Conservation (phyloP, 2,888 invertebrate genomes). For the Erebia palarica region DNA sequence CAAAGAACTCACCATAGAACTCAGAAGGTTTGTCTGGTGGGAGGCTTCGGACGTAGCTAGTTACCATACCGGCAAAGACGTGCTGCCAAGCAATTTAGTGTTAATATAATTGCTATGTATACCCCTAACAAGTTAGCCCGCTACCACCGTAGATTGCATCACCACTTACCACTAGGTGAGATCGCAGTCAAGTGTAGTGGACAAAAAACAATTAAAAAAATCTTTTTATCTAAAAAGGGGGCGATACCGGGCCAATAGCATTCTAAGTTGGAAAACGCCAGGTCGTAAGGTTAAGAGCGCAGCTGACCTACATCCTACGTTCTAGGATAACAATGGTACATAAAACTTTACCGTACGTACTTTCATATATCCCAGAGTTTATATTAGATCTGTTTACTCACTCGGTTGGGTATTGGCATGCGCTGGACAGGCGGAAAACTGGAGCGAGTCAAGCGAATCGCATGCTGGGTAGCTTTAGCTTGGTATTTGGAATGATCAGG, state of each 20-base stretch:
- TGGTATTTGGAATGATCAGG: slow-evolving; percentile 14
- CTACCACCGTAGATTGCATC: too few relatives aligned
- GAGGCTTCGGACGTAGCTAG: too few relatives aligned
- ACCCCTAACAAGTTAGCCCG: too few relatives aligned
- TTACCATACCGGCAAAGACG: too few relatives aligned
- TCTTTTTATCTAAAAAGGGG: neutral
- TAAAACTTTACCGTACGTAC: slow-evolving; percentile 28
- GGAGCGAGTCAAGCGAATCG: slow-evolving; percentile 28
- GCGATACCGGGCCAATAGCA: neutral
- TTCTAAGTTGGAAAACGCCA: neutral
- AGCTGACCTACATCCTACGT: slow-evolving; percentile 18
- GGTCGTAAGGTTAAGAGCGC: slow-evolving; percentile 10
- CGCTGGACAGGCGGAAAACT: slow-evolving; percentile 34
- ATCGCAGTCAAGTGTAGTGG: too few relatives aligned
- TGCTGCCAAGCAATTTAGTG: too few relatives aligned
- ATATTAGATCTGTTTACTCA: slow-evolving; percentile 33
- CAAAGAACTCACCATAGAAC: too few relatives aligned
- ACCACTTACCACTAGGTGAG: too few relatives aligned
- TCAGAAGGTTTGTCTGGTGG: too few relatives aligned
- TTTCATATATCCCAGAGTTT: slow-evolving; percentile 17
- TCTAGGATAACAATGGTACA: slow-evolving; percentile 22
- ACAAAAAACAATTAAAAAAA: too few relatives aligned
- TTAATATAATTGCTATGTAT: too few relatives aligned
- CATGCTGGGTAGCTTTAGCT: slow-evolving; percentile 21
- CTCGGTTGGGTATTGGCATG: slow-evolving; percentile 32